Percentiles rank a stretch among this genome's conserved stretches.
phyloP scores from a whole-genome alignment of 2,113 vertebrate species.

The Menidia beryllina region DNA sequence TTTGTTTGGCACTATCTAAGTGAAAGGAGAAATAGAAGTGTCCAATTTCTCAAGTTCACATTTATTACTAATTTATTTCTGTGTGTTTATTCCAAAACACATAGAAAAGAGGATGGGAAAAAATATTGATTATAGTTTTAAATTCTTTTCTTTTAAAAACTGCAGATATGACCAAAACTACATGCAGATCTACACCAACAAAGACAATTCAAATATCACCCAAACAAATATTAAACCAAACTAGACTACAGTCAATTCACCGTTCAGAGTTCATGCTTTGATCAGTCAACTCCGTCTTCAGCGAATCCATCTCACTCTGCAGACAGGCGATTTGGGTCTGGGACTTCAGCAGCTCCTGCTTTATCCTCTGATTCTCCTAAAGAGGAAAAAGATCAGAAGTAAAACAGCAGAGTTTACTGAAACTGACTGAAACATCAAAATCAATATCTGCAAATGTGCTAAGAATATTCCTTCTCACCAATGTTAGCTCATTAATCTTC shows the following conservation, averaged over 20 bases:
- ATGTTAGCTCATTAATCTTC: constrained; percentile 87
- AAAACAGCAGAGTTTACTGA: background rate
- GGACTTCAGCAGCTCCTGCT: constrained; percentile 93
- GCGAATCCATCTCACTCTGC: constrained; percentile 92
- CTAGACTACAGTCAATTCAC: constrained; percentile 66
- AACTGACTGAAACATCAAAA: background rate
- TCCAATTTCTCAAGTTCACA: background rate
- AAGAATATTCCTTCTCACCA: constrained; percentile 84
- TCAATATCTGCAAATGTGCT: background rate
- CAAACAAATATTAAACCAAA: background rate
- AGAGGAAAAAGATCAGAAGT: background rate
- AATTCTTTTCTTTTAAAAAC: no score
- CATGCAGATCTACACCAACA: no score
- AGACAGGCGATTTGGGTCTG: constrained; percentile 93
- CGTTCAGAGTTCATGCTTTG: constrained; percentile 91
- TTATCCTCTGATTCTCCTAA: constrained; percentile 95
- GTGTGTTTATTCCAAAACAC: no score
- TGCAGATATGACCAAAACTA: no score
- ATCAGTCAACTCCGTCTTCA: constrained; percentile 94
- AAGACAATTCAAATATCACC: no score
- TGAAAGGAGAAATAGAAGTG: background rate
- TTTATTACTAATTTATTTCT: no score
- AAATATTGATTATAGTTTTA: constrained; percentile 13
- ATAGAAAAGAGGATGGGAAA: background rate
- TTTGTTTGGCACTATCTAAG: background rate